Evolutionary conservation across 2,797 vertebrate species (phyloP), one percentile per base, ranked within the genome.

Genomic region (Eremophila alpestris): DNA sequence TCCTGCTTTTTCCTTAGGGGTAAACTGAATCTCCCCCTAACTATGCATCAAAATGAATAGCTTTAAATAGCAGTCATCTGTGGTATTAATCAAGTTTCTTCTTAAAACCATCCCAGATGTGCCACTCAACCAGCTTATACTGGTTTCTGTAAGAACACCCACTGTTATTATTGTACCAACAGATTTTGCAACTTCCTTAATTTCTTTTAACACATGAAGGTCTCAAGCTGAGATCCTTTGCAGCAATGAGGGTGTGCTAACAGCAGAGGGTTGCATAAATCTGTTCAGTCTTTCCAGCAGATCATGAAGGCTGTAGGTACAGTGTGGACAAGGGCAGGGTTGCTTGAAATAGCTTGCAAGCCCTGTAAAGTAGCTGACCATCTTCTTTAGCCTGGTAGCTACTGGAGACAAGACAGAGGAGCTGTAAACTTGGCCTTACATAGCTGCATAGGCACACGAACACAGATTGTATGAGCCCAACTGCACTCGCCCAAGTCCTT

Each of bases 91-190:
- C 95, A 96, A 97, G 89, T 96, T 97, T 93, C 94, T 94, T 95
- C 94, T 96, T 94, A 96, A 97, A 97, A 97, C 80, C 94, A 82
- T 97, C 95, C 96, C 97, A 97, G 96, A 96, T 97, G 96, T 97
- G 94, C 95, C 94, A 94, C 94, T 97, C 95, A 96, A 95, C 94
- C 90, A 96, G 96, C 86, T 96, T 93, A 94, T 91, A 94, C 93
- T 95, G 95, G 95, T 96, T 97, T 97, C 93, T 95, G 95, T 96
- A 93, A 95, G 94, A 96, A 97, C 93, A 96, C 94, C 95, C 95
- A 92, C 95, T 97, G 95, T 96, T 96, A 96, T 97, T 97, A 96
- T 95, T 96, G 90, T 96, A 97, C 93, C 93, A 96, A 92, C 91
- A 95, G 94, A 96, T 94, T 96, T 96, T 97, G 94, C 95, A 96